Evolutionary conservation across 2,888 invertebrate species (phyloP).

Genomic region (Drosophila nr. fundita): DNA sequence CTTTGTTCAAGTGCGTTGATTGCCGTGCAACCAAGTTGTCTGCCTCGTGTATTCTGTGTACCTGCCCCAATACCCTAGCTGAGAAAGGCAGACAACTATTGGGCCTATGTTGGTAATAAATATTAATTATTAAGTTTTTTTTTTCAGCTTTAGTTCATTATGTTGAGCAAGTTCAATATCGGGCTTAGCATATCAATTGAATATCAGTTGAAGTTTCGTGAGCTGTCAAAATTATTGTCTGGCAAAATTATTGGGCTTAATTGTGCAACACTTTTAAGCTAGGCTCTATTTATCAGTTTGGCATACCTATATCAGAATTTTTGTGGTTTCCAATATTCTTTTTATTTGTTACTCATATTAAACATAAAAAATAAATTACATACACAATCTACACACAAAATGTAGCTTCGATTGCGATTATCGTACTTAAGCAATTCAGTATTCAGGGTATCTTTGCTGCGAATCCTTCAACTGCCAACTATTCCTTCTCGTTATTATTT

Average conservation of each 20-base stretch:
- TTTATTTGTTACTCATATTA: no score
- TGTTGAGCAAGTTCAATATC: not conserved
- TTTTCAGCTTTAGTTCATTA: not conserved
- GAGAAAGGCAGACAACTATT: no score
- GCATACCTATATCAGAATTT: not conserved
- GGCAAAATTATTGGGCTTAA: not conserved
- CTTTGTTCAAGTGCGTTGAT: slow-evolving; percentile 77
- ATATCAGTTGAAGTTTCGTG: not conserved
- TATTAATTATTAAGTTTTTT: not conserved
- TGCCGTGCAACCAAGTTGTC: slow-evolving; percentile 75
- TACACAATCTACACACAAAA: not conserved
- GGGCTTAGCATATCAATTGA: not conserved
- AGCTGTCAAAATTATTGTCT: no score
- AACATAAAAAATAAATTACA: no score
- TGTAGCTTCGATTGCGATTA: not conserved
- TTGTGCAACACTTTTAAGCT: not conserved
- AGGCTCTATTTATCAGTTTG: not conserved
- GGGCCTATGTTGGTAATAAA: not conserved
- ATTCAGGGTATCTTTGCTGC: slow-evolving; percentile 8
- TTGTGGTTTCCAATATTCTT: not conserved
- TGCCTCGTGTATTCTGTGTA: slow-evolving; percentile 53
- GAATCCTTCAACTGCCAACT: not conserved
- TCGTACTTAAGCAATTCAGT: not conserved
- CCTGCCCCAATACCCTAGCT: slow-evolving; percentile 39
- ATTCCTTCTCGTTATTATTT: slow-evolving; percentile 54